These are phyloP conservation scores for Macquaria australasica DNA, from an alignment of 2,113 vertebrate species.

Conservation along the genomic window DNA sequence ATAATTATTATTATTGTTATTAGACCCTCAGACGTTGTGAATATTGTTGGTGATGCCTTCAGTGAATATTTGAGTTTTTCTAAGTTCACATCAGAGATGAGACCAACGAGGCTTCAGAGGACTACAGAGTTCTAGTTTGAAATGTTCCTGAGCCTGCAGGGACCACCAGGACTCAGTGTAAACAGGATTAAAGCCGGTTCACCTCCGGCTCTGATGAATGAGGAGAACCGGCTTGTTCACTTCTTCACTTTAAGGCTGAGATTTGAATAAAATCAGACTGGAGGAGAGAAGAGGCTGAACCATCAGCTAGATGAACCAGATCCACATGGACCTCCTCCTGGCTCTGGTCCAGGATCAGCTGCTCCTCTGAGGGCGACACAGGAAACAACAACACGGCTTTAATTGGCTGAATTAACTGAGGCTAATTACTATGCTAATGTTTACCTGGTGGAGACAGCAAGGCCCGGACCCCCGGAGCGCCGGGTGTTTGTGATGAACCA, in stretches of 20 bases:
- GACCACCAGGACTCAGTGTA: conserved; percentile 8
- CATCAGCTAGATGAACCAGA: not conserved
- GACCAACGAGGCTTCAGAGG: conserved; percentile 12
- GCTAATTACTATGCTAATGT: conserved; percentile 99
- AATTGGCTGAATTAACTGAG: conserved; percentile 92
- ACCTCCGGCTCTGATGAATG: conserved; percentile 66
- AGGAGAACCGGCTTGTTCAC: conserved; percentile 73
- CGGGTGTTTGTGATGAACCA: not conserved
- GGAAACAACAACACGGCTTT: conserved; percentile 91
- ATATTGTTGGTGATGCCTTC: no score
- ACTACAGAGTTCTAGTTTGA: not conserved
- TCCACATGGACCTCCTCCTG: conserved; percentile 91
- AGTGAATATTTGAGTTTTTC: no score
- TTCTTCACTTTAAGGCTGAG: not conserved
- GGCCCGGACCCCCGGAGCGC: not conserved
- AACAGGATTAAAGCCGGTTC: conserved; percentile 54
- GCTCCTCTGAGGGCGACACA: conserved; percentile 90
- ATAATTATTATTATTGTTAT: no score
- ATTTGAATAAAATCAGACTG: not conserved
- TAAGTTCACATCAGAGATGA: not conserved
- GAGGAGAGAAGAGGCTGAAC: not conserved
- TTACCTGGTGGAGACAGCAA: conserved; percentile 86
- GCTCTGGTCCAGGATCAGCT: conserved; percentile 95
- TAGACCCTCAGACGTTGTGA: no score
- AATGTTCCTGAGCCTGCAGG: not conserved